Conservation (phyloP, 2,888 invertebrate genomes). For the Tipula vernalis region DNA sequence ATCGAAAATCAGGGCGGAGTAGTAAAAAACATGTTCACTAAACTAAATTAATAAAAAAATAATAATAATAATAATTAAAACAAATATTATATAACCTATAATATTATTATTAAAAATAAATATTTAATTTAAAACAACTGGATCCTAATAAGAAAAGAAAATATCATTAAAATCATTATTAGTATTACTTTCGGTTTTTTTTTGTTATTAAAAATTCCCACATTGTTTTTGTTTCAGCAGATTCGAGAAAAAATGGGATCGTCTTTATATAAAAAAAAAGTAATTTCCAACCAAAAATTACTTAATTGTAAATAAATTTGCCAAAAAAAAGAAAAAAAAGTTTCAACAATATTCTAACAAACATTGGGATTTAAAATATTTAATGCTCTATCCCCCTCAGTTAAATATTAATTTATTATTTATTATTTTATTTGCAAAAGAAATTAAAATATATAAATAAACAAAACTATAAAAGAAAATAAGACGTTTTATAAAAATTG, state of each 20-base stretch:
- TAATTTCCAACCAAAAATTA: neutral
- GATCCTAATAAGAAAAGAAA: neutral
- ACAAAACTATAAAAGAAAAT: neutral
- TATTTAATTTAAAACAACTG: neutral
- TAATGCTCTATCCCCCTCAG: neutral
- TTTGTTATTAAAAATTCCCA: neutral
- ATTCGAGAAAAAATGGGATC: neutral
- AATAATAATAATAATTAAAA: neutral
- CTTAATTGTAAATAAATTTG: neutral
- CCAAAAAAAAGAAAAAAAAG: neutral
- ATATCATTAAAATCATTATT: neutral
- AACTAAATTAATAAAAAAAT: neutral
- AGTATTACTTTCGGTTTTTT: neutral
- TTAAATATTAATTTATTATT: neutral
- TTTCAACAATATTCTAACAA: neutral
- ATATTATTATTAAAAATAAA: neutral
- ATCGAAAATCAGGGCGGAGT: neutral
- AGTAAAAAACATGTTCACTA: conserved; percentile 12
- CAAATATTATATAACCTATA: neutral
- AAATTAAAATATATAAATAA: neutral
- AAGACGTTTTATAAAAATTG: neutral
- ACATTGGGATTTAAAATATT: neutral
- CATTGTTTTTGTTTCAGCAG: neutral
- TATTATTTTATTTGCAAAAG: neutral
- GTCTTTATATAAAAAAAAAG: neutral